phyloP scores from a whole-genome alignment of 2,113 vertebrate genomes.

The Sarotherodon lohbergeri region DNA sequence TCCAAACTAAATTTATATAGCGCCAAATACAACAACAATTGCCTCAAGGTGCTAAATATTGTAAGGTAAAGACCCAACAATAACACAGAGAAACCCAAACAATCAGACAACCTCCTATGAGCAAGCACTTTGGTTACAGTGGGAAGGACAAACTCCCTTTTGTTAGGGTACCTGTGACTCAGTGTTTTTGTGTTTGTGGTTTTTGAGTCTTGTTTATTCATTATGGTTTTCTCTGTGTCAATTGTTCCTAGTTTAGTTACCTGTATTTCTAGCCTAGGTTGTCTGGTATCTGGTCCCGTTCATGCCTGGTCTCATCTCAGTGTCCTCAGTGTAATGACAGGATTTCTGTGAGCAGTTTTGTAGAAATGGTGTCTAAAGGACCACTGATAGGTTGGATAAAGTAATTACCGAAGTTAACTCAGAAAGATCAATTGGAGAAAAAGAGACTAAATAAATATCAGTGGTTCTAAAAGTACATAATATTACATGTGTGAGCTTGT shows the following conservation, averaged over 20 bases:
- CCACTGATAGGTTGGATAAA: not conserved
- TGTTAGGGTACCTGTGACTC: too few species aligned
- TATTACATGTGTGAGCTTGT: not conserved
- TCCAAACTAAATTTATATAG: too few species aligned
- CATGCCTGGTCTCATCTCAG: not conserved
- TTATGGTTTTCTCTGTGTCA: not conserved
- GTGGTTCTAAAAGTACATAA: not conserved
- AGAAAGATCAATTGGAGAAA: not conserved
- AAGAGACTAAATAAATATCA: not conserved
- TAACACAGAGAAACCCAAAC: too few species aligned
- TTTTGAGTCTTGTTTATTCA: too few species aligned
- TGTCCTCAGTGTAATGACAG: accelerated
- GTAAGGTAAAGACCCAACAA: too few species aligned
- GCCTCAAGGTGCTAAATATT: too few species aligned
- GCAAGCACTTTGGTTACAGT: too few species aligned
- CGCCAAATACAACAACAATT: too few species aligned
- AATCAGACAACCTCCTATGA: too few species aligned
- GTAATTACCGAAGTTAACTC: not conserved
- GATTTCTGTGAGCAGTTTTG: not conserved
- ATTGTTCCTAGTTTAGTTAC: not conserved
- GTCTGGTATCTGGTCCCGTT: not conserved
- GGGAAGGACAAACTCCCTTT: too few species aligned
- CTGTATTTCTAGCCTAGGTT: not conserved
- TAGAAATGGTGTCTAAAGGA: not conserved
- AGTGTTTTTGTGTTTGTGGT: too few species aligned